These are phyloP conservation scores for Mirza zaza DNA, from an alignment of 2,113 vertebrate genomes.

Conservation along the genomic window DNA sequence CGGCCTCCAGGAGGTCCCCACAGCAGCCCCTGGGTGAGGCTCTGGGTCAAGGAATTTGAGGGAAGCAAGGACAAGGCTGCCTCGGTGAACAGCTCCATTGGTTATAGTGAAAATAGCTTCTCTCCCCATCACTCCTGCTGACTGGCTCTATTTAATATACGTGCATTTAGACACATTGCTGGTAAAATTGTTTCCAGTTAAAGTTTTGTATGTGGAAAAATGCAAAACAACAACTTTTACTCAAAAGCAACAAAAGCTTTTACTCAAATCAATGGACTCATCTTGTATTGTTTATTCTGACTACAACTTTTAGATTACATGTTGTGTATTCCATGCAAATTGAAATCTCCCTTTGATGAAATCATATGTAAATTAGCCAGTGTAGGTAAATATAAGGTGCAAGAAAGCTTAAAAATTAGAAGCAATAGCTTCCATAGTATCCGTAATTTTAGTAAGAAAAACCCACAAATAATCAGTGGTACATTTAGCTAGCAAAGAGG, in stretches of 20 bases:
- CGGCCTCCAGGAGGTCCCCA: no score
- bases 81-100: neutral
- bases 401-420: neutral
- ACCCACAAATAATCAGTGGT: neutral
- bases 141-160: neutral
- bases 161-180: neutral
- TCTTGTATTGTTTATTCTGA: neutral
- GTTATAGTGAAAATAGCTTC: neutral
- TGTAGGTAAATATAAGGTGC: rapidly evolving
- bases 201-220: neutral
- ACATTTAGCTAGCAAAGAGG: neutral
- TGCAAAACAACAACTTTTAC: neutral
- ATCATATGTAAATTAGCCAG: neutral
- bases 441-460: neutral
- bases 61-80: neutral
- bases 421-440: neutral
- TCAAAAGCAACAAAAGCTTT: neutral
- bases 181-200: neutral
- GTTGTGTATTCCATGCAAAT: neutral
- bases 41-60: neutral
- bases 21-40: neutral
- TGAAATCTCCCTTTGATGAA: neutral
- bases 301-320: neutral
- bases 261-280: neutral
- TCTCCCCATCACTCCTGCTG: neutral